These are phyloP conservation scores for Caenorhabditis latens DNA, from an alignment of 1,140 invertebrate species.

Conservation along the genomic window DNA sequence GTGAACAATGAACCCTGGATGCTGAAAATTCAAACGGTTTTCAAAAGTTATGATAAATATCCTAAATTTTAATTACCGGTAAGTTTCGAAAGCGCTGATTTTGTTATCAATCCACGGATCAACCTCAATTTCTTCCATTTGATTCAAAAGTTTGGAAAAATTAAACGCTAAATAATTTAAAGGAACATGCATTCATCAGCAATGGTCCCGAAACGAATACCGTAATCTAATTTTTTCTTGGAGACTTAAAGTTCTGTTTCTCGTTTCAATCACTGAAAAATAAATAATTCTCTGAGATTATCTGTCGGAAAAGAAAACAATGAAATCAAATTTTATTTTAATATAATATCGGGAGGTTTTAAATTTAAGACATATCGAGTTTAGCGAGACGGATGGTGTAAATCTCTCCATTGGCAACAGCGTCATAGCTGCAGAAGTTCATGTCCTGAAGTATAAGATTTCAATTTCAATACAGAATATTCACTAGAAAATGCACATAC, in stretches of 20 bases:
- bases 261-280: too few species aligned
- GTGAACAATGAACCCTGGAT: neutral
- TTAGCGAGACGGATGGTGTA: slow-evolving; percentile 57
- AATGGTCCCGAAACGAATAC: too few species aligned
- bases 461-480: neutral
- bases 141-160: neutral
- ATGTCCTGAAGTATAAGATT: slow-evolving; percentile 46
- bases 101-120: neutral
- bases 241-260: neutral
- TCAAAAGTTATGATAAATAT: too few species aligned
- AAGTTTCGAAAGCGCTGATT: neutral
- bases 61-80: neutral
- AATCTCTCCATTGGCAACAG: slow-evolving; percentile 3
- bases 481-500: neutral
- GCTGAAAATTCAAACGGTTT: neutral
- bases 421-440: slow-evolving; percentile 61
- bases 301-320: too few species aligned
- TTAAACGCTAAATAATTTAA: neutral
- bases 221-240: too few species aligned
- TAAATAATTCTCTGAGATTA: too few species aligned
- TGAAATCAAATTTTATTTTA: too few species aligned
- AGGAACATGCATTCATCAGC: neutral
- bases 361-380: slow-evolving; percentile 52
- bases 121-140: neutral
- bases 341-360: too few species aligned